Percentiles rank a stretch among this genome's conserved stretches.
These are phyloP conservation scores for Drosophila eugracilis DNA, from an alignment of 1,140 invertebrate species.

Conservation along the genomic window DNA sequence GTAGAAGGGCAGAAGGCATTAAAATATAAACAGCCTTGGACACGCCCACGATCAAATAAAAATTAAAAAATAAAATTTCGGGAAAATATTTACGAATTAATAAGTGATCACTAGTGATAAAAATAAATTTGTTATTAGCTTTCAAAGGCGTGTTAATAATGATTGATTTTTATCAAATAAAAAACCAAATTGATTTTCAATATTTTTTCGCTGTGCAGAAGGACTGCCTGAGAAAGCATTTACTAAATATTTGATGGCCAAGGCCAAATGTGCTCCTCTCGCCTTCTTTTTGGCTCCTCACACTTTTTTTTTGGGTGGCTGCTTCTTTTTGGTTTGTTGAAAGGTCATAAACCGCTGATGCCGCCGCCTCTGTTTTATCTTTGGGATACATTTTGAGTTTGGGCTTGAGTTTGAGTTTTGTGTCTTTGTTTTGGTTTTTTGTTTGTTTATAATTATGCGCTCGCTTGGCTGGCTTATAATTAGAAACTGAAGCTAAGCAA, in stretches of 20 bases:
- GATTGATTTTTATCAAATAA: too few relatives aligned
- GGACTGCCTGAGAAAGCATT: conserved; percentile 28
- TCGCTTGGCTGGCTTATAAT: conserved; percentile 65
- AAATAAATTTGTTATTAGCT: too few relatives aligned
- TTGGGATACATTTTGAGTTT: conserved; percentile 33
- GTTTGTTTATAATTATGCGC: conserved; percentile 78
- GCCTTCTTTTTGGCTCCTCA: conserved; percentile 2
- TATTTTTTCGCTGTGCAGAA: conserved; percentile 9
- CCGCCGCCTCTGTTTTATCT: conserved; percentile 34
- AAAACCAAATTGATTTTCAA: not conserved
- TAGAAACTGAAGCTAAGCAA: conserved; percentile 58
- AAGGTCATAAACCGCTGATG: conserved; percentile 66
- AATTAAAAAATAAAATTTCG: not conserved
- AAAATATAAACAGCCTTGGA: conserved; percentile 5
- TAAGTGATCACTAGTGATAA: too few relatives aligned
- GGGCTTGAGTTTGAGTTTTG: conserved; percentile 20
- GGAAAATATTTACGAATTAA: not conserved
- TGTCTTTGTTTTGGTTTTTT: conserved; percentile 25
- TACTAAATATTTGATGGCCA: conserved; percentile 51
- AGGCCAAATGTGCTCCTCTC: conserved; percentile 27
- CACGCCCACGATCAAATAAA: not conserved
- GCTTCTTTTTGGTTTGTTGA: conserved; percentile 37
- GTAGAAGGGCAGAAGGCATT: not conserved
- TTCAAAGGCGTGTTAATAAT: too few relatives aligned
- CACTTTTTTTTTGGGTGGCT: conserved; percentile 21